A percentile compares a stretch with the other conserved stretches of the same genome.
Conservation (phyloP, 2,888 invertebrate genomes). For the Dicyrtoma fusca region DNA sequence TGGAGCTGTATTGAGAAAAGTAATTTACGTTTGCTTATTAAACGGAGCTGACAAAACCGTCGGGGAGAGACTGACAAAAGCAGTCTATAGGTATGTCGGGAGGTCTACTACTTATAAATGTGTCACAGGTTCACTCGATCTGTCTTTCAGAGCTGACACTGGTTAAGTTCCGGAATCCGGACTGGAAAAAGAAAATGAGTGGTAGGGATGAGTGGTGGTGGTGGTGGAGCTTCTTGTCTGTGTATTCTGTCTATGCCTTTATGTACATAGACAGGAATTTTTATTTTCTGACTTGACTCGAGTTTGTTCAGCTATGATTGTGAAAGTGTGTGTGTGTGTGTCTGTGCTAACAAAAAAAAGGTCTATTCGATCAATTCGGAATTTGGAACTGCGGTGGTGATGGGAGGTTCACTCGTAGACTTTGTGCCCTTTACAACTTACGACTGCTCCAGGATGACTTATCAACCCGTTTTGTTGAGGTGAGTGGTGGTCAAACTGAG, state of each 20-base stretch:
- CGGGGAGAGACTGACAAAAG: slow-evolving; percentile 5
- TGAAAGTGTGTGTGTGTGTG: too few species aligned
- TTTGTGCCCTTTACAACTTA: too few species aligned
- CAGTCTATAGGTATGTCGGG: background rate
- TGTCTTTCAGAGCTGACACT: slow-evolving; percentile 18
- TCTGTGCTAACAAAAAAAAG: too few species aligned
- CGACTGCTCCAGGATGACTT: too few species aligned
- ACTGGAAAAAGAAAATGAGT: background rate
- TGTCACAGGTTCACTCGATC: slow-evolving; percentile 14
- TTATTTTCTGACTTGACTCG: slow-evolving; percentile 4
- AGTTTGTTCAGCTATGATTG: too few species aligned
- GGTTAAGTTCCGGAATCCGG: slow-evolving; percentile 17
- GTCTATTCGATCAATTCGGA: too few species aligned
- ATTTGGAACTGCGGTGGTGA: too few species aligned
- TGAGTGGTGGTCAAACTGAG: too few species aligned
- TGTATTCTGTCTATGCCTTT: background rate
- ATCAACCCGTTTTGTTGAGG: too few species aligned
- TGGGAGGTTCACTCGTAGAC: too few species aligned
- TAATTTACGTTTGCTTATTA: slow-evolving; percentile 24
- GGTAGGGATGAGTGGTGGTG: background rate
- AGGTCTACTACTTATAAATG: background rate
- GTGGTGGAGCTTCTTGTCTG: background rate
- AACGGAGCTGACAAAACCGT: slow-evolving; percentile 13
- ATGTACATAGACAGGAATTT: background rate
- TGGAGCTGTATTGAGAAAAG: background rate